Evolutionary conservation across 2,113 vertebrate genomes (phyloP).

Genomic region (Epinephelus cyanopodus): DNA sequence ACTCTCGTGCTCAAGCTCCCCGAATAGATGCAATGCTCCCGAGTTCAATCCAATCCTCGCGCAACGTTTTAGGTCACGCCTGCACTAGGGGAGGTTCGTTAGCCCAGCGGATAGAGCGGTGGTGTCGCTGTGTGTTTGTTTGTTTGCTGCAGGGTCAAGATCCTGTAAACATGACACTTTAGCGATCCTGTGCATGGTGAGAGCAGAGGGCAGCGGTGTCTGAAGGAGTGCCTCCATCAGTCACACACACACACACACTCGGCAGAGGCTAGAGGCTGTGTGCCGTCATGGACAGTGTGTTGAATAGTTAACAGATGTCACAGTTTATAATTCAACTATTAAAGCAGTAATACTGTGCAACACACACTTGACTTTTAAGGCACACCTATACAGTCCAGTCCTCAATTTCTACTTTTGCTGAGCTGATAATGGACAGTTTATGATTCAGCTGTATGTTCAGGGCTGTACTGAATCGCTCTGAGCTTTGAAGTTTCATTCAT

Average conservation of each 20-base stretch:
- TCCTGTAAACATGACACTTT: constrained; percentile 25
- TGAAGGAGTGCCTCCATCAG: not conserved
- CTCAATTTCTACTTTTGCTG: not conserved
- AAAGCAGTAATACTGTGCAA: not conserved
- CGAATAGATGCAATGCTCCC: constrained; percentile 50
- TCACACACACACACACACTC: constrained; percentile 15
- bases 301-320: not conserved
- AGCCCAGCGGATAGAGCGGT: constrained; percentile 19
- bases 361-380: not conserved
- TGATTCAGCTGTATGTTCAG: not conserved
- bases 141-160: constrained; percentile 2
- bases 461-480: too few species aligned
- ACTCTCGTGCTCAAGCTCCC: constrained; percentile 40
- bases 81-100: constrained; percentile 43
- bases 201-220: not conserved
- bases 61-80: constrained; percentile 61
- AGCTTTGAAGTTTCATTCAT: too few species aligned
- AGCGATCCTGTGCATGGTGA: not conserved
- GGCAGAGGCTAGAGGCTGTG: not conserved
- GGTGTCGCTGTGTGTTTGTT: not conserved
- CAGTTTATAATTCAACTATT: not conserved
- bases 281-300: not conserved
- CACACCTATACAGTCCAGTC: not conserved
- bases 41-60: constrained; percentile 51
- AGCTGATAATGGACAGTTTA: too few species aligned